phyloP scores from a whole-genome alignment of 2,113 vertebrate genomes.

The Eretmochelys imbricata region DNA sequence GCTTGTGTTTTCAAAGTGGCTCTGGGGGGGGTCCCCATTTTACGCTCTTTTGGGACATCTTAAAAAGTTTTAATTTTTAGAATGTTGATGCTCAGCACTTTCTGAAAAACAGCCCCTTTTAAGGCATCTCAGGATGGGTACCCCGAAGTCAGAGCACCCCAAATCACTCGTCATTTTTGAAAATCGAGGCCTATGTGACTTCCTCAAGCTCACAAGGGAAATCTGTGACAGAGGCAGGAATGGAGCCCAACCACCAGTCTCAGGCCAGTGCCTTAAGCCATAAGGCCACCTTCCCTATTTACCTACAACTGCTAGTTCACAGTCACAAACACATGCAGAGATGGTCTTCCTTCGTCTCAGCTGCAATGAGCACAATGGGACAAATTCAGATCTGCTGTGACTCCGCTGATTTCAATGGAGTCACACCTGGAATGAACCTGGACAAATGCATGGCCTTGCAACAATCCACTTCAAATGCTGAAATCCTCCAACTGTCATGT shows the following conservation, averaged over 20 bases:
- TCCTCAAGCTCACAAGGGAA: not conserved
- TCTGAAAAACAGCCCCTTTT: not conserved
- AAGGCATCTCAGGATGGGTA: not conserved
- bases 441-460: constrained; percentile 12
- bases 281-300: not conserved
- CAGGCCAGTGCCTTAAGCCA: not conserved
- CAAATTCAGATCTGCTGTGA: not conserved
- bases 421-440: not conserved
- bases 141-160: not conserved
- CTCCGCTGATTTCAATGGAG: not conserved
- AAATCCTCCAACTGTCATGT: not conserved
- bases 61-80: not conserved
- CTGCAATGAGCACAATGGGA: not conserved
- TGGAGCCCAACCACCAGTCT: not conserved
- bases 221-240: not conserved
- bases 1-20: not conserved
- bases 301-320: constrained; percentile 16
- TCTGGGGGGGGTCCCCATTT: not conserved
- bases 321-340: not conserved
- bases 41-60: not conserved
- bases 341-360: constrained; percentile 3
- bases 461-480: constrained; percentile 1
- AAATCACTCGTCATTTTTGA: not conserved
- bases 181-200: not conserved
- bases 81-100: not conserved